Base-by-base conservation (phyloP, 2,797 vertebrate genomes). In the Xerus rutilus region DNA sequence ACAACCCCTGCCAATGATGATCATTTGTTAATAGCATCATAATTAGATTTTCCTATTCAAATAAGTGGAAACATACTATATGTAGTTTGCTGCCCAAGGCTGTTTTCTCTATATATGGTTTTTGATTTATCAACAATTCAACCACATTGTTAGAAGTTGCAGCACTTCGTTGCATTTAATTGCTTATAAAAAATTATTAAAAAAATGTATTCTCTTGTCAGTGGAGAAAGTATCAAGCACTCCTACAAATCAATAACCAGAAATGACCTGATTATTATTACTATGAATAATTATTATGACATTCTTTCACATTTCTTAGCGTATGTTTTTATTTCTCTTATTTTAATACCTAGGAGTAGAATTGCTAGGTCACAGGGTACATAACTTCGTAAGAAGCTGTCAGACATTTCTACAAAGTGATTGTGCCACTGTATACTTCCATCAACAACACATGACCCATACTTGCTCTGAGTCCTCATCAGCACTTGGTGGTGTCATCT, bases 171-270 rank as follows among this genome's bases (percentile, higher is more conserved):
- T 91, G 7, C 7, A 32, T 72, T 76, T 84, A 15, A 67, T 49
- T 86, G 5, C 72, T 84, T 92, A 73, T 87, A 92, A 96, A 96
- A 96, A 96, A 82, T 96, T 76, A 52, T 70, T 70, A 64, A 52
- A 78, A 72, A 76, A 49, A 74, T 82, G 23, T 69, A 43, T 86
- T 96, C 39, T 23, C 47, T 64, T 87, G 13, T 62, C n/a, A 57
- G 74, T 93, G 3, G 7, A 91, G 20, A 93, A 93, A 64, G 92
- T 17, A 89, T 17, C 57, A 49, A 77, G n/a, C 84, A 62, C 25
- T 43, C 17, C 59, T 67, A 85, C 57, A 94, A 84, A 72, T 67
- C 23, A 77, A 74, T 72, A 95, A 76, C n/a, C 76, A 91, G 73
- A 91, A 83, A 67, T 52, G 52, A 74, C 14, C 5, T 25, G 91